phyloP scores from a whole-genome alignment of 2,113 vertebrate species.

The Chunga burmeisteri region DNA sequence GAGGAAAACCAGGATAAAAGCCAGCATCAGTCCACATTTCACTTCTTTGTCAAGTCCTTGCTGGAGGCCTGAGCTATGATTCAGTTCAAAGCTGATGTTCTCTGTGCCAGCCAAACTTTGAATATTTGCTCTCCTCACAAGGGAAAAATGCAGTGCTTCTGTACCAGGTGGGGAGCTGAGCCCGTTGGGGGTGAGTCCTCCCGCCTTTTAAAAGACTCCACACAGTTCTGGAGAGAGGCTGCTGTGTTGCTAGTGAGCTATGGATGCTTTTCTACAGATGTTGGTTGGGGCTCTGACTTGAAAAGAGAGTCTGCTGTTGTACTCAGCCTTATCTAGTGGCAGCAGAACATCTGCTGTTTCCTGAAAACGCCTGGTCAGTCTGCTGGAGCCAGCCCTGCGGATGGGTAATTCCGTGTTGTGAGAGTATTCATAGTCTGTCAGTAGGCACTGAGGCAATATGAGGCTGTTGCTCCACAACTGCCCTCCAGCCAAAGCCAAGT shows the following conservation, averaged over 20 bases:
- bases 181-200: rapidly evolving
- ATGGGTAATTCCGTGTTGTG: neutral
- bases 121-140: neutral
- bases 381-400: neutral
- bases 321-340: neutral
- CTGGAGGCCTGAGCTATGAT: neutral
- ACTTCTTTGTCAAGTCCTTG: rapidly evolving
- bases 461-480: neutral
- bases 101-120: neutral
- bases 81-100: neutral
- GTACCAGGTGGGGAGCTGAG: neutral
- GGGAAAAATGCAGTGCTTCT: neutral
- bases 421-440: neutral
- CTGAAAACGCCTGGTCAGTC: neutral
- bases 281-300: neutral
- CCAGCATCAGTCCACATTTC: neutral
- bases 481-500: neutral
- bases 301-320: neutral
- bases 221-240: neutral
- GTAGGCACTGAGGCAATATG: neutral
- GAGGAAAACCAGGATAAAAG: neutral
- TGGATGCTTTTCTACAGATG: neutral
- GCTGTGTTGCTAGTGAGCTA: neutral
- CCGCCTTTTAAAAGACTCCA: neutral
- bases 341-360: neutral